Evolutionary conservation across 2,113 vertebrate genomes (phyloP).

Genomic region (Lontra canadensis): DNA sequence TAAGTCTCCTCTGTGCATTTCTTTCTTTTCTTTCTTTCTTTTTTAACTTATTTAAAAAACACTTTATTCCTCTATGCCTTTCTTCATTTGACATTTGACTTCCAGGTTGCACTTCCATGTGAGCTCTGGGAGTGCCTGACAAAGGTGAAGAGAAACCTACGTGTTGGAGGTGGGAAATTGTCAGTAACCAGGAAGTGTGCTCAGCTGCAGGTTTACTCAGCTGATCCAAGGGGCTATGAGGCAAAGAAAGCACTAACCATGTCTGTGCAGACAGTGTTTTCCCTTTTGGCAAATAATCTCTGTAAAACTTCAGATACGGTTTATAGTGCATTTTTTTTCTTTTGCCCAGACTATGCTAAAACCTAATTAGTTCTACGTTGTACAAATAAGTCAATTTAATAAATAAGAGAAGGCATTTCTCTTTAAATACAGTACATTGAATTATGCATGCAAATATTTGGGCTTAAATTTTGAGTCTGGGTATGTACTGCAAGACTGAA

Average conservation of each 20-base stretch:
- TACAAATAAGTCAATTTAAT: background rate
- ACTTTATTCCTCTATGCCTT: no score
- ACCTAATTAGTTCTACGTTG: background rate
- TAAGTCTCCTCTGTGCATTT: background rate
- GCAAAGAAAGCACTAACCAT: background rate
- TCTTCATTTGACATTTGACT: background rate
- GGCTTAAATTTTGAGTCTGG: background rate
- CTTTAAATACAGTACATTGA: background rate
- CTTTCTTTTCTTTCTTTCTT: background rate
- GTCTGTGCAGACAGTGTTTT: background rate
- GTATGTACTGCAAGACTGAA: background rate
- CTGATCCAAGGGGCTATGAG: background rate
- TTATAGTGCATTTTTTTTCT: background rate
- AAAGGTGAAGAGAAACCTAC: background rate
- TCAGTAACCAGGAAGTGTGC: background rate
- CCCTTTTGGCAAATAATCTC: background rate
- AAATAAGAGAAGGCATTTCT: background rate
- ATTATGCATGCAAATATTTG: background rate
- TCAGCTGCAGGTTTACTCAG: background rate
- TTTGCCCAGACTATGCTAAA: background rate
- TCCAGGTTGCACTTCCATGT: background rate
- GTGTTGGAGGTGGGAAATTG: background rate
- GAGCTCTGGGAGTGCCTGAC: background rate
- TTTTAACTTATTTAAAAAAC: no score
- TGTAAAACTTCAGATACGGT: background rate